A percentile compares a stretch with the other conserved stretches of the same genome.
phyloP scores from a whole-genome alignment of 2,888 invertebrate species.

The Hydroisotoma schaefferi region DNA sequence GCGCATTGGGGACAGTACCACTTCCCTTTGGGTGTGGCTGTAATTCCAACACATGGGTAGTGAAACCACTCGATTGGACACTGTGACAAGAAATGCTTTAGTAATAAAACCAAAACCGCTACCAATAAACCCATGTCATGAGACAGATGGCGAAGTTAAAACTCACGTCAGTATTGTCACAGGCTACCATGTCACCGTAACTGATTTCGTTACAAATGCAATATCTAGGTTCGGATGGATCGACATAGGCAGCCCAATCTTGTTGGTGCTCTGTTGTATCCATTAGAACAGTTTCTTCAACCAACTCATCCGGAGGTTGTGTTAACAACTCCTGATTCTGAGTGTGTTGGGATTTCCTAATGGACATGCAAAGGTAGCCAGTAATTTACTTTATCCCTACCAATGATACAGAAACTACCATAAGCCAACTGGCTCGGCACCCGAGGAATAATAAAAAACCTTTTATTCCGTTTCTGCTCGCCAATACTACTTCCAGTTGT shows the following conservation, averaged over 20 bases:
- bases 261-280: slow-evolving; percentile 55
- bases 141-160: neutral
- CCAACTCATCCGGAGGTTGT: slow-evolving; percentile 52
- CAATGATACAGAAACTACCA: neutral
- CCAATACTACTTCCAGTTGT: slow-evolving; percentile 51
- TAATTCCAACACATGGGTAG: slow-evolving; percentile 94
- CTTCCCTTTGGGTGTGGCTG: slow-evolving; percentile 93
- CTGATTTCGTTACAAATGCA: slow-evolving; percentile 96
- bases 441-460: slow-evolving; percentile 22
- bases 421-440: no score
- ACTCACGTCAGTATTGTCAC: slow-evolving; percentile 93
- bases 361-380: neutral
- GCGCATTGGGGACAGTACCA: slow-evolving; percentile 98
- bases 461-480: slow-evolving; percentile 45
- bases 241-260: slow-evolving; percentile 75
- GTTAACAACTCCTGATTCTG: slow-evolving; percentile 40
- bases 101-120: neutral
- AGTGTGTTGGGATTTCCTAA: slow-evolving; percentile 47
- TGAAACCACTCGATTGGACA: slow-evolving; percentile 99
- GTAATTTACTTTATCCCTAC: neutral
- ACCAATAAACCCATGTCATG: neutral
- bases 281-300: slow-evolving; percentile 62
- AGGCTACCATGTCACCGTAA: slow-evolving; percentile 98
- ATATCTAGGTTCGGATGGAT: slow-evolving; percentile 65
- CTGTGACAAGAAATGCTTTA: slow-evolving; percentile 58